A percentile compares a stretch with the other conserved stretches of the same genome.
Evolutionary conservation across 2,113 vertebrate genomes (phyloP).

Genomic region (Phylloscopus trochiloides): DNA sequence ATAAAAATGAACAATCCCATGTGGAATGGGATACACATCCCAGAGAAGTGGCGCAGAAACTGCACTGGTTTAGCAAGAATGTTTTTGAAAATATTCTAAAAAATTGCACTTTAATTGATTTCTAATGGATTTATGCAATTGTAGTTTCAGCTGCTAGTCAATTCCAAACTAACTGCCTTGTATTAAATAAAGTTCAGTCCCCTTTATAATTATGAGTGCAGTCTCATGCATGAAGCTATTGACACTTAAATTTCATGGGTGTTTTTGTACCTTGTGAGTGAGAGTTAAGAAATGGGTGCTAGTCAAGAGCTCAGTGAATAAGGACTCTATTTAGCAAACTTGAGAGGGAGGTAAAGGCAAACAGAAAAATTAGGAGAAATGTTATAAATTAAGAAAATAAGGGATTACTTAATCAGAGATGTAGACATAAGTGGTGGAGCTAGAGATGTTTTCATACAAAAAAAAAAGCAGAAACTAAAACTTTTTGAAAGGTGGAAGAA

Average conservation of each 20-base stretch:
- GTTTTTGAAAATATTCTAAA: neutral
- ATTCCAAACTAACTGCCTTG: neutral
- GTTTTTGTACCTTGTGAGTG: neutral
- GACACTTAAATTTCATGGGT: neutral
- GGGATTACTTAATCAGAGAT: neutral
- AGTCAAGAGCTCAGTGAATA: neutral
- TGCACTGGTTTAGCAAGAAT: neutral
- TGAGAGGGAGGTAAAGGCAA: neutral
- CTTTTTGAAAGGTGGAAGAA: neutral
- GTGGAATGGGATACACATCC: neutral
- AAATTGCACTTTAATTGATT: neutral
- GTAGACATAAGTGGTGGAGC: neutral
- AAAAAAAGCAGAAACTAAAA: neutral
- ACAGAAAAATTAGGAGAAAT: neutral
- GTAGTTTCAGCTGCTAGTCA: neutral
- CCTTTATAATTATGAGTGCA: neutral
- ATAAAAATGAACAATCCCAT: neutral
- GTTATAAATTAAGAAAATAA: neutral
- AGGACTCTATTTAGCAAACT: neutral
- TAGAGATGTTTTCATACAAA: neutral
- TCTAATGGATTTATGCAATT: neutral
- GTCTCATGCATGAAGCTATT: neutral
- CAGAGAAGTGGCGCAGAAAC: neutral
- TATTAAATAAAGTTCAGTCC: neutral
- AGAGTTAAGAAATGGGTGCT: neutral